Evolutionary conservation across 2,797 vertebrate species (phyloP), one percentile per base, ranked within the genome.

Genomic region (Macroramphosus scolopax): DNA sequence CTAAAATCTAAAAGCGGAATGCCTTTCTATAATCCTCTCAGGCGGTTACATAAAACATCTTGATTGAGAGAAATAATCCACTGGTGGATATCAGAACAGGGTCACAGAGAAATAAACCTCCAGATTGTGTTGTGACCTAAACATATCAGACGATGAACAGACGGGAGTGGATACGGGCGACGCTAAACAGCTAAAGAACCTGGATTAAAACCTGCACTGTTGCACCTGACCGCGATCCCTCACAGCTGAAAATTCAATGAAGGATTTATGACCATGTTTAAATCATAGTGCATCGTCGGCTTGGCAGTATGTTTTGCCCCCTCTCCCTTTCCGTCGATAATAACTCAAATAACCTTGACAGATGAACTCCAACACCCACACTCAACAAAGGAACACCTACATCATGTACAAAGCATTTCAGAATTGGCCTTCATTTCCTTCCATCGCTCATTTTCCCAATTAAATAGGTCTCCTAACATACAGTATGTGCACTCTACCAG

Each of bases 31-130:
- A 83, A 86, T 86, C 83, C 86, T 84, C 68, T 76, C 56, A 56
- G 61, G 65, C 41, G 24, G 71, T 87, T 84, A 82, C 67, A 82
- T 85, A 85, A 86, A 77, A 70, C 72, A 71, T 86, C 76, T 82
- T 82, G 80, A 86, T 76, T 76, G 81, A 79, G 76, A 80, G 60
- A 82, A 82, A 82, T 87, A 85, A 84, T 85, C 86, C 85, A 83
- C 74, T 39, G 71, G 69, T 75, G 69, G 62, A 67, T 75, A 61
- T 74, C 53, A 77, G 71, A 77, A 75, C 61, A 68, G 46, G 75
- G 75, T 80, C 82, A 80, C 31, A 41, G 75, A 66, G 50, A 68
- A 59, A 76, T 57, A 78, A 72, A 69, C 52, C 69, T 63, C 24
- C 65, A 66, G 65, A 75, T 50, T 65, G 65, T 65, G 64, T 9